Conservation (phyloP, 2,888 invertebrate genomes). For the Rosalia funebris region DNA sequence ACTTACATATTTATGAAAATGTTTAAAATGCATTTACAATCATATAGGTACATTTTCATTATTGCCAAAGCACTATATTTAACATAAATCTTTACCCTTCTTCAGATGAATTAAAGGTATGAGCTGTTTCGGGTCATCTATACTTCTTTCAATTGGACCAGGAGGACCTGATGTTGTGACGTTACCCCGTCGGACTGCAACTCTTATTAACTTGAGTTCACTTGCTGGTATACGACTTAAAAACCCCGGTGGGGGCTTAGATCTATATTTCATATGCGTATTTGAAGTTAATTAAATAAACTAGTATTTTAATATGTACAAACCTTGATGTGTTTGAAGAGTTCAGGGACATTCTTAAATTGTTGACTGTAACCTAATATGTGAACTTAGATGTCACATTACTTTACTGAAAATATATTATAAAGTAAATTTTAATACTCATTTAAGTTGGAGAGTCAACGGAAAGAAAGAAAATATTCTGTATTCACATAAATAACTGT, state of each 20-base stretch:
- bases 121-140: constrained; percentile 26
- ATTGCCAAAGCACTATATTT: neutral
- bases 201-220: constrained; percentile 11
- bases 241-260: neutral
- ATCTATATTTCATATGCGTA: neutral
- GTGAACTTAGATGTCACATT: too few species aligned
- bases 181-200: constrained; percentile 19
- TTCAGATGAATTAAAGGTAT: constrained; percentile 17
- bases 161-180: constrained; percentile 13
- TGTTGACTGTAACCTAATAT: too few species aligned
- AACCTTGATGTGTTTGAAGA: constrained; percentile 8
- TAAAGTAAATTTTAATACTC: too few species aligned
- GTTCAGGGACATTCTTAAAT: constrained; percentile 2
- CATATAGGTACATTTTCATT: neutral
- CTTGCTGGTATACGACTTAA: constrained; percentile 2
- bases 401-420: too few species aligned
- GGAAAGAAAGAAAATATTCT: too few species aligned
- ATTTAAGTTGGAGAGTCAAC: too few species aligned
- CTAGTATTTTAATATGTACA: neutral
- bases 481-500: too few species aligned
- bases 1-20: too few species aligned
- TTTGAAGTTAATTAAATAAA: neutral
- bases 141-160: constrained; percentile 24
- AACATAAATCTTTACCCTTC: constrained; percentile 14
- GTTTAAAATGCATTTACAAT: too few species aligned